Evolutionary conservation across 2,797 vertebrate species (phyloP).

Genomic region (Rallus crepitans): DNA sequence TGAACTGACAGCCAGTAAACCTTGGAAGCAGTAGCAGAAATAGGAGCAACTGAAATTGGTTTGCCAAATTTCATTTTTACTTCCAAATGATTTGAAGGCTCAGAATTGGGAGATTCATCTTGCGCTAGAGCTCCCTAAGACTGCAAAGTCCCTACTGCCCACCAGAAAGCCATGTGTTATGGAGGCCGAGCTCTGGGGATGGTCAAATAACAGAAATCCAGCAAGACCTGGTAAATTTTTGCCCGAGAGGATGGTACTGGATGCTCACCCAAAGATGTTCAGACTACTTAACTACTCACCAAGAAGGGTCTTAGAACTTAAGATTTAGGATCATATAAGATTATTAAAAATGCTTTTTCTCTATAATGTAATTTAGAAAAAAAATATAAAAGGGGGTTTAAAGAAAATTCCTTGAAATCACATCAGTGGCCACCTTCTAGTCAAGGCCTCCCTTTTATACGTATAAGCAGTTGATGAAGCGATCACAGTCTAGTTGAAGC

Average conservation of each 20-base stretch:
- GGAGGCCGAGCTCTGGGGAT: not conserved
- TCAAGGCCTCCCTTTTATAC: slow-evolving; percentile 42
- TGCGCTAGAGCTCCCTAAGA: not conserved
- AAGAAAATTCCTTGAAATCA: not conserved
- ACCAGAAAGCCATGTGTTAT: not conserved
- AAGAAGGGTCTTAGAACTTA: not conserved
- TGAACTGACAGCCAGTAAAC: not conserved
- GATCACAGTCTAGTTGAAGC: slow-evolving; percentile 59
- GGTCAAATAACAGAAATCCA: not conserved
- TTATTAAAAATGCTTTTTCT: not conserved
- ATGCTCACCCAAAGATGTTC: not conserved
- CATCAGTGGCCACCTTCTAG: not conserved
- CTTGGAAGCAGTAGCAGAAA: not conserved
- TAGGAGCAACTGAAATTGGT: not conserved
- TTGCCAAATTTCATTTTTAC: not conserved
- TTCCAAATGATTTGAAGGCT: not conserved
- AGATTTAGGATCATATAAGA: rapidly evolving
- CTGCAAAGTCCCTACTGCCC: not conserved
- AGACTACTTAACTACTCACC: not conserved
- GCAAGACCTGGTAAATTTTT: not conserved
- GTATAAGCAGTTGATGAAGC: slow-evolving; percentile 48
- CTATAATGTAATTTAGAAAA: not conserved
- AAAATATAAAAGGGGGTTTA: rapidly evolving
- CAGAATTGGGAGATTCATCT: not conserved
- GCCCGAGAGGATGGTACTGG: not conserved